A percentile compares a stretch with the other conserved stretches of the same genome.
phyloP scores from a whole-genome alignment of 2,888 invertebrate genomes.

The Mythimna ferrago region DNA sequence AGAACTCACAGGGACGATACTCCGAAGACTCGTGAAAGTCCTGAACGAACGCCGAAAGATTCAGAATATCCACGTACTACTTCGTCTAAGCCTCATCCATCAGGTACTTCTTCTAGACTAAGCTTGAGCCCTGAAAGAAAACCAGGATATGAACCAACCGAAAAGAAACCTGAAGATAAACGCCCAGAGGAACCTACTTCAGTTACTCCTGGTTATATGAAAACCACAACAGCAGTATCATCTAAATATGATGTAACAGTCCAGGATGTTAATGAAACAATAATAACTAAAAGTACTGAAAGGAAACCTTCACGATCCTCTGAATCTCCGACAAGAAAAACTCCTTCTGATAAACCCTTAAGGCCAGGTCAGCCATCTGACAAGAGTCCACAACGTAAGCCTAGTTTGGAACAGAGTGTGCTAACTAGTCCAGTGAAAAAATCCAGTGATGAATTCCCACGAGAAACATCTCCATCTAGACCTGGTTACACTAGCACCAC shows the following conservation, averaged over 20 bases:
- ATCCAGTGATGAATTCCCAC: conserved; percentile 13
- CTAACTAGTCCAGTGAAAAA: conserved; percentile 54
- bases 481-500: conserved; percentile 57
- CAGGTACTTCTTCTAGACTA: conserved; percentile 44
- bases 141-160: conserved; percentile 31
- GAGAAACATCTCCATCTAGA: conserved; percentile 40
- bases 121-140: conserved; percentile 58
- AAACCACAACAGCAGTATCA: conserved; percentile 36
- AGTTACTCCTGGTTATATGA: conserved; percentile 37
- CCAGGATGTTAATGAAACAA: conserved; percentile 34
- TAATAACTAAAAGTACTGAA: conserved; percentile 33
- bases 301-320: conserved; percentile 39
- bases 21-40: conserved; percentile 18
- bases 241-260: conserved; percentile 41
- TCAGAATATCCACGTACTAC: conserved; percentile 1
- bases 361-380: conserved; percentile 42
- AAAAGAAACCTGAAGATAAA: conserved; percentile 37
- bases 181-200: conserved; percentile 20
- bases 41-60: conserved; percentile 34
- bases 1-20: conserved; percentile 15
- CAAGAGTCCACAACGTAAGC: conserved; percentile 48
- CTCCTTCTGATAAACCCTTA: conserved; percentile 35
- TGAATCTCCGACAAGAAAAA: conserved; percentile 50
- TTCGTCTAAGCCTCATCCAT: conserved; percentile 24
- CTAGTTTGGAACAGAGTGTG: conserved; percentile 15